phyloP scores from a whole-genome alignment of 2,888 invertebrate genomes.

The Synergus japonicus region DNA sequence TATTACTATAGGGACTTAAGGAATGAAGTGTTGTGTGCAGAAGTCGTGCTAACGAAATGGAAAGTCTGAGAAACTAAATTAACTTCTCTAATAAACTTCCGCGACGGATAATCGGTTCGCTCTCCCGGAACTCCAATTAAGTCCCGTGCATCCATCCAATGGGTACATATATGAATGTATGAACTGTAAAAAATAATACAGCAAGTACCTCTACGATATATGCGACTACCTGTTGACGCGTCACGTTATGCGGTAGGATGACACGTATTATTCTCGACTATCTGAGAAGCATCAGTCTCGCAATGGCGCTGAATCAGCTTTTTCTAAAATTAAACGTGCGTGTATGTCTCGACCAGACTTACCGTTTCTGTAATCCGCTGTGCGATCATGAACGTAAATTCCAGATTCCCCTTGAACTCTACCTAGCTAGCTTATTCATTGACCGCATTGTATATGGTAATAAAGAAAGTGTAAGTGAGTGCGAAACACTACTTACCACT shows the following conservation, averaged over 20 bases:
- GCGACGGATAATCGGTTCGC: conserved; percentile 40
- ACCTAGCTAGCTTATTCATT: conserved; percentile 39
- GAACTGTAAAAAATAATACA: background rate
- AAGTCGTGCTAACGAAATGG: conserved; percentile 39
- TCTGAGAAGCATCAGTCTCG: conserved; percentile 20
- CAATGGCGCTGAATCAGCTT: conserved; percentile 36
- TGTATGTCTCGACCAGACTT: conserved; percentile 28
- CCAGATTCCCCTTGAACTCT: conserved; percentile 41
- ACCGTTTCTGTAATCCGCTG: conserved; percentile 37
- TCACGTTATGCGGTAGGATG: background rate
- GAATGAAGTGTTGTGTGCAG: conserved; percentile 34
- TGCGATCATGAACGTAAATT: conserved; percentile 42
- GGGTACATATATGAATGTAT: background rate
- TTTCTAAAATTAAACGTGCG: conserved; percentile 41
- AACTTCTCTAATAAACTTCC: conserved; percentile 41
- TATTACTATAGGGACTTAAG: conserved; percentile 9
- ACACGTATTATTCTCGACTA: conserved; percentile 25
- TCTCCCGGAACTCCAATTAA: conserved; percentile 42
- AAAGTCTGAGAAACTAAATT: conserved; percentile 40
- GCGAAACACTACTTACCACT: conserved; percentile 13
- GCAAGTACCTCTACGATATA: background rate
- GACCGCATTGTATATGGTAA: conserved; percentile 38
- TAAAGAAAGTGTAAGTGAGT: conserved; percentile 38
- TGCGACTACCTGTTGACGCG: background rate
- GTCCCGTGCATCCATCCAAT: conserved; percentile 31